Conservation (phyloP, 2,113 vertebrate genomes). For the human (Homo sapiens) region DNA sequence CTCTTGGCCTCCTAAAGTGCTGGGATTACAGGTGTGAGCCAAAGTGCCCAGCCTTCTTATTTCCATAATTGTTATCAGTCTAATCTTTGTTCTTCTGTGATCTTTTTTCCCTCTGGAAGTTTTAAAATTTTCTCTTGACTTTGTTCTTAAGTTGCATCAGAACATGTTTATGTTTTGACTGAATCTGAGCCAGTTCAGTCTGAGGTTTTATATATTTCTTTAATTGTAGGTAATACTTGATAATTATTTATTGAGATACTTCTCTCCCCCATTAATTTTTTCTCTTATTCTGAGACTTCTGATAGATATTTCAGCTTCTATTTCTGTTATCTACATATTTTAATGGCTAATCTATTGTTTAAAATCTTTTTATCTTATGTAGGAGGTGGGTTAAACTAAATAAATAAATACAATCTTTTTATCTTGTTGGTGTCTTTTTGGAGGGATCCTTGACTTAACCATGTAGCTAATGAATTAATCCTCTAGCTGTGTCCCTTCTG, state of each 20-base stretch:
- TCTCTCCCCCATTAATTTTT: not conserved
- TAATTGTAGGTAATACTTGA: not conserved
- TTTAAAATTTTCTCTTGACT: slow-evolving; percentile 24
- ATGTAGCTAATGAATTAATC: not conserved
- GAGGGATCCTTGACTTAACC: not conserved
- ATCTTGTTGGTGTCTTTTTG: not conserved
- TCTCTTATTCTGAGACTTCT: not conserved
- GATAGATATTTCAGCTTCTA: not conserved
- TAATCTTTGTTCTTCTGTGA: slow-evolving; percentile 3
- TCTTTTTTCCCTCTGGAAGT: not conserved
- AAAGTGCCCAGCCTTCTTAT: not conserved
- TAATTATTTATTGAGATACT: not conserved
- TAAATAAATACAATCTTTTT: no score
- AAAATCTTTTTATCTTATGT: not conserved
- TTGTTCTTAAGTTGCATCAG: not conserved
- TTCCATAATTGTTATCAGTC: not conserved
- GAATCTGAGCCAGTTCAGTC: not conserved
- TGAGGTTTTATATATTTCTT: not conserved
- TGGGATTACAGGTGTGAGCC: no score
- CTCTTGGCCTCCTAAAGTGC: no score
- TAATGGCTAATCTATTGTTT: not conserved
- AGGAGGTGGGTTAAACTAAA: no score
- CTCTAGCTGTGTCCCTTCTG: not conserved
- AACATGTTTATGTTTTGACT: not conserved
- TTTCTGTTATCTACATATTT: not conserved